A percentile compares a stretch with the other conserved stretches of the same genome.
These are phyloP conservation scores for Drosophila insularis DNA, from an alignment of 1,140 invertebrate species.

Conservation along the genomic window DNA sequence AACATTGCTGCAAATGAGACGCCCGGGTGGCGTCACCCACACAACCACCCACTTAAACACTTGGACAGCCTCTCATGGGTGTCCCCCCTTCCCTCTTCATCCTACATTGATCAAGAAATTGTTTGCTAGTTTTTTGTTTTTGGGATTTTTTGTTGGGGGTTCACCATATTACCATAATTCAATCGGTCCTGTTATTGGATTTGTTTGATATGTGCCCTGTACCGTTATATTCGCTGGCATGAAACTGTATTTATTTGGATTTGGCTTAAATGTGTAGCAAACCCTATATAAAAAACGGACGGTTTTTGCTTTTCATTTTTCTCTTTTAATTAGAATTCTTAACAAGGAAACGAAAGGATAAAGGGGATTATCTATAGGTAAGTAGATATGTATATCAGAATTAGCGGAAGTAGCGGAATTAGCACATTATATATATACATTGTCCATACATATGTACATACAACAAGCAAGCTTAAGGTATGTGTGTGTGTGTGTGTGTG, in stretches of 20 bases:
- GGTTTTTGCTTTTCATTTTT: neutral
- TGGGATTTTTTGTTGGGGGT: constrained; percentile 19
- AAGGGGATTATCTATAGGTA: neutral
- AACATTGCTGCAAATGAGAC: constrained; percentile 40
- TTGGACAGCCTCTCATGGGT: constrained; percentile 18
- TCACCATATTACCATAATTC: constrained; percentile 79
- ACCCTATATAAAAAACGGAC: constrained; percentile 77
- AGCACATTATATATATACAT: constrained; percentile 8
- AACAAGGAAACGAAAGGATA: neutral
- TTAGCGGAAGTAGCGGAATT: neutral
- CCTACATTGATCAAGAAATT: no score
- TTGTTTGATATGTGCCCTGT: constrained; percentile 80
- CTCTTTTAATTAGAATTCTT: neutral
- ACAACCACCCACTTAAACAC: constrained; percentile 16
- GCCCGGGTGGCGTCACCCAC: no score
- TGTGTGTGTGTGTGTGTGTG: neutral
- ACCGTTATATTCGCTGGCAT: constrained; percentile 81
- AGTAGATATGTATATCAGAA: neutral
- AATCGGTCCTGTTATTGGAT: constrained; percentile 81
- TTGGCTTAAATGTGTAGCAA: constrained; percentile 82
- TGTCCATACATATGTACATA: constrained; percentile 31
- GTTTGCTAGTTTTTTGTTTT: neutral
- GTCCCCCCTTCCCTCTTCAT: no score
- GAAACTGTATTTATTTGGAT: constrained; percentile 82
- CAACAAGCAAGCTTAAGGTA: neutral